A percentile compares a stretch with the other conserved stretches of the same genome.
Evolutionary conservation across 2,113 vertebrate species (phyloP).

Genomic region (Neomonachus schauinslandi): DNA sequence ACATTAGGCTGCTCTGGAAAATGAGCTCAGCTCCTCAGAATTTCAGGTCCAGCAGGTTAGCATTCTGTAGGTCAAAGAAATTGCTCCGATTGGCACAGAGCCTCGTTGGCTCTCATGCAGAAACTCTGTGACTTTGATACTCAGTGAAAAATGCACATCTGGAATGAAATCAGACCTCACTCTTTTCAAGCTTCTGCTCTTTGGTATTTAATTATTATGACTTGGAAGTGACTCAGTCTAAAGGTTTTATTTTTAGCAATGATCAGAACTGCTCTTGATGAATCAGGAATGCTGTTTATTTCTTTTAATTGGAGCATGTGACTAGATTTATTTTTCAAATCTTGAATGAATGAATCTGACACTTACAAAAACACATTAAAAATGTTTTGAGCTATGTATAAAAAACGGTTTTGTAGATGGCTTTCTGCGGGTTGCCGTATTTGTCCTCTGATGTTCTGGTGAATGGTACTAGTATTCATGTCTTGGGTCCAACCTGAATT

Average conservation of each 20-base stretch:
- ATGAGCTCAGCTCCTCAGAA: neutral
- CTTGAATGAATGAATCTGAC: conserved; percentile 41
- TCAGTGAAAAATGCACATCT: neutral
- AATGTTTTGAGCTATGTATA: neutral
- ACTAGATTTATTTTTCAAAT: conserved; percentile 58
- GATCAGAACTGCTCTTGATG: conserved; percentile 53
- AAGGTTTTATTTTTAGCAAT: conserved; percentile 2
- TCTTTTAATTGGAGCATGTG: neutral
- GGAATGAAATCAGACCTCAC: conserved; percentile 47
- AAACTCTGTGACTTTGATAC: conserved; percentile 26
- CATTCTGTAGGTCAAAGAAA: conserved; percentile 28
- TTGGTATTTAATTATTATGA: conserved; percentile 67
- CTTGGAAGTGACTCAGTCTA: conserved; percentile 37
- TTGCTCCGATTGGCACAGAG: neutral
- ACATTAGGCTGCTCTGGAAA: conserved; percentile 41
- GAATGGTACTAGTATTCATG: neutral
- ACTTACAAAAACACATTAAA: conserved; percentile 44
- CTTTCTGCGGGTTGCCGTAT: neutral
- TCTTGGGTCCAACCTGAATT: neutral
- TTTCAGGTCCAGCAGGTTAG: conserved; percentile 46
- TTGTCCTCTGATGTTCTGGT: neutral
- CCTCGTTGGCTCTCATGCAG: neutral
- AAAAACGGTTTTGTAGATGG: neutral
- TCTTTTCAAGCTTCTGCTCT: conserved; percentile 32
- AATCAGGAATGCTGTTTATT: conserved; percentile 21